Percentiles rank a stretch among this genome's conserved stretches.
phyloP scores from a whole-genome alignment of 1,140 invertebrate genomes.

The Megalonaias nervosa region DNA sequence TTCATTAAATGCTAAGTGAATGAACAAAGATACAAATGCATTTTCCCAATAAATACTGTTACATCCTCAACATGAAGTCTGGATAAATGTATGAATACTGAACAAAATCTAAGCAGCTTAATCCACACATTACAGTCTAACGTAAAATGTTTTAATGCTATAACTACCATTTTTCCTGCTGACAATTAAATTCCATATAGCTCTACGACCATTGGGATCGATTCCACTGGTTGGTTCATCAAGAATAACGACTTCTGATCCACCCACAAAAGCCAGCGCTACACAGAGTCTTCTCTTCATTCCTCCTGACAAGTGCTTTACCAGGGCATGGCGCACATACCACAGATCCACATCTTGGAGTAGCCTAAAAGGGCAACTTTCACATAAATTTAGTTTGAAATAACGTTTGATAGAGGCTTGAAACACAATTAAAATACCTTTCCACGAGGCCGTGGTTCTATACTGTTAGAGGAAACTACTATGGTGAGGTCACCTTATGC shows the following conservation, averaged over 20 bases:
- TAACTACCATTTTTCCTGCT: slow-evolving; percentile 52
- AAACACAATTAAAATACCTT: no score
- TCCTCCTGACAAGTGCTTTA: slow-evolving; percentile 68
- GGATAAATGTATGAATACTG: no score
- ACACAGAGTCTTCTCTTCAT: slow-evolving; percentile 73
- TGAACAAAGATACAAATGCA: no score
- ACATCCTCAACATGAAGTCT: no score
- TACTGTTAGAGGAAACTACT: no score
- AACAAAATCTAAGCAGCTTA: no score
- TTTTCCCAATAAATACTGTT: no score
- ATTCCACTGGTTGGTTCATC: slow-evolving; percentile 73
- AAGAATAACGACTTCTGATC: slow-evolving; percentile 71
- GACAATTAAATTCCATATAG: slow-evolving; percentile 77
- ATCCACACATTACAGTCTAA: no score
- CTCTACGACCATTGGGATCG: slow-evolving; percentile 76
- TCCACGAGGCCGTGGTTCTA: no score
- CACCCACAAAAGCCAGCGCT: slow-evolving; percentile 73
- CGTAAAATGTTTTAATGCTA: no score
- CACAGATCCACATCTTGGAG: slow-evolving; percentile 59
- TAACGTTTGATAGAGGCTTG: no score
- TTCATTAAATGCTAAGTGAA: no score
- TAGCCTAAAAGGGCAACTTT: slow-evolving; percentile 40
- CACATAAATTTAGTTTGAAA: neutral
- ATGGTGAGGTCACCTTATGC: neutral
- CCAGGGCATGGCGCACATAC: slow-evolving; percentile 43